Conservation (phyloP, 2,797 vertebrate species). For the Gambelia wislizenii region DNA sequence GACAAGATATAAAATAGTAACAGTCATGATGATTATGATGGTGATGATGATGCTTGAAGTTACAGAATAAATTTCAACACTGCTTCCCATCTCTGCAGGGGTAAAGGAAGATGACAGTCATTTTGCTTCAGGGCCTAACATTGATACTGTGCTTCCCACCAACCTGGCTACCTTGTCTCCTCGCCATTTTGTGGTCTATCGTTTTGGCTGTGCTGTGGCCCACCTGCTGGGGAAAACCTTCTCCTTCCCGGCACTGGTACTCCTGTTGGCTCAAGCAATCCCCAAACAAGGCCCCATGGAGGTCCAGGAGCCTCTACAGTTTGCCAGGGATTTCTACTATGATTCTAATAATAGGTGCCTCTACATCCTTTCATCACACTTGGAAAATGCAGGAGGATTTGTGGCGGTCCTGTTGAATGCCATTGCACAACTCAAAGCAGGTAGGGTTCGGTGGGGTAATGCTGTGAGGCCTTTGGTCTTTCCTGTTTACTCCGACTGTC, state of each 20-base stretch:
- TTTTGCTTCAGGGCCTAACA: background rate
- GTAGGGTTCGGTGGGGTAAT: conserved; percentile 60
- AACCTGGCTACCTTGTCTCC: conserved; percentile 83
- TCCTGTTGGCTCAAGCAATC: conserved; percentile 81
- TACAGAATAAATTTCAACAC: background rate
- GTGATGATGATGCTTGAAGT: no score
- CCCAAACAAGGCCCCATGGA: conserved; percentile 61
- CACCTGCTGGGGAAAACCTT: conserved; percentile 75
- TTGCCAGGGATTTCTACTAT: conserved; percentile 81
- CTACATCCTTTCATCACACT: conserved; percentile 79
- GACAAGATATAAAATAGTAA: no score
- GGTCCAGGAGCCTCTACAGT: conserved; percentile 3
- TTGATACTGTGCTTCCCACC: conserved; percentile 72
- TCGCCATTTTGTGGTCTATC: conserved; percentile 81
- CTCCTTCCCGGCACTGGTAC: conserved; percentile 77
- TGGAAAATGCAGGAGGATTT: conserved; percentile 84
- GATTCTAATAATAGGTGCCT: conserved; percentile 84
- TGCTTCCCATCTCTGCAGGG: background rate
- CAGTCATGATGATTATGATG: no score
- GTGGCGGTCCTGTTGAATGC: conserved; percentile 81
- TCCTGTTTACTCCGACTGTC: background rate
- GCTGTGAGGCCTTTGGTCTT: background rate
- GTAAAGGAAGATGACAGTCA: background rate
- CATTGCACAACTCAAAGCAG: conserved; percentile 83
- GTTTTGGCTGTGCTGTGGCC: conserved; percentile 84